These are phyloP conservation scores for Brenthis daphne DNA, from an alignment of 2,888 invertebrate species.

Conservation along the genomic window DNA sequence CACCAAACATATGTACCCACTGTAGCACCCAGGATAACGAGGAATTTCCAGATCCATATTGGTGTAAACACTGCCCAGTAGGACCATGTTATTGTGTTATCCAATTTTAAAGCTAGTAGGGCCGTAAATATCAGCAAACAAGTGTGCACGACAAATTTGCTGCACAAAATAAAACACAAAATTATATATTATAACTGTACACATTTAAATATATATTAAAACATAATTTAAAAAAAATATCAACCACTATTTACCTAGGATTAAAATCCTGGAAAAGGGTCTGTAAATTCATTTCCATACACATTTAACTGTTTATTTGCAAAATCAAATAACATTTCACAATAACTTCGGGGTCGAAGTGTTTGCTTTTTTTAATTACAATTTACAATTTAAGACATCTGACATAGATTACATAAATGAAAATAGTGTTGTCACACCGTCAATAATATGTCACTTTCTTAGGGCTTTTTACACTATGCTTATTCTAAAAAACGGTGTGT, in stretches of 20 bases:
- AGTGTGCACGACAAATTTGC: slow-evolving; percentile 98
- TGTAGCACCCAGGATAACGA: slow-evolving; percentile 94
- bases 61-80: slow-evolving; percentile 98
- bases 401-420: too few relatives aligned
- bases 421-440: too few relatives aligned
- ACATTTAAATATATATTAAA: neutral
- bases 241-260: slow-evolving; percentile 85
- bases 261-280: slow-evolving; percentile 95
- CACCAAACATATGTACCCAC: slow-evolving; percentile 98
- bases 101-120: slow-evolving; percentile 94
- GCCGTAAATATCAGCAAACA: slow-evolving; percentile 95
- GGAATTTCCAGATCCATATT: slow-evolving; percentile 98
- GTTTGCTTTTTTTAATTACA: too few relatives aligned
- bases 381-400: too few relatives aligned
- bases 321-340: slow-evolving; percentile 44
- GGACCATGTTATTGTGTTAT: slow-evolving; percentile 94
- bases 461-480: too few relatives aligned
- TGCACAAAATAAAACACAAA: slow-evolving; percentile 62
- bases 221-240: too few relatives aligned
- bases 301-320: slow-evolving; percentile 60
- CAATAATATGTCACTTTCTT: too few relatives aligned
- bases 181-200: slow-evolving; percentile 7
- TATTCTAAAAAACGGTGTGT: too few relatives aligned
- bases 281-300: slow-evolving; percentile 91
- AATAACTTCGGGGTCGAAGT: slow-evolving; percentile 26